A percentile compares a stretch with the other conserved stretches of the same genome.
These are phyloP conservation scores for Macrosteles quadrilineatus DNA, from an alignment of 1,140 invertebrate species.

Conservation along the genomic window DNA sequence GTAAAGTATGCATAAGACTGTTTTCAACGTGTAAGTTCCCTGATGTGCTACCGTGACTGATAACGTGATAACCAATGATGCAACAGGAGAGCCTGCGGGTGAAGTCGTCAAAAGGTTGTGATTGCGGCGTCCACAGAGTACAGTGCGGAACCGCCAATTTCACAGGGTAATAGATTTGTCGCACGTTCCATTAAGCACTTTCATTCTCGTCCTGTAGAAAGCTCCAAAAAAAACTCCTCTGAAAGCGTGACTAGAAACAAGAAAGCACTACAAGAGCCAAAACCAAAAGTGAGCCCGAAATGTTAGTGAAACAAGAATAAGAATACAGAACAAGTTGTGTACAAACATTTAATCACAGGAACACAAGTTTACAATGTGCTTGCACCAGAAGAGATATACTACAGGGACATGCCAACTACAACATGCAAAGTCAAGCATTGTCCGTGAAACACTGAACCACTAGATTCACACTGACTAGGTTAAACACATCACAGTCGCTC, in stretches of 20 bases:
- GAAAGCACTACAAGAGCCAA: slow-evolving; percentile 18
- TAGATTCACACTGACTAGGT: slow-evolving; percentile 12
- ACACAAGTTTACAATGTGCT: slow-evolving; percentile 25
- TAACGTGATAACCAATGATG: no score
- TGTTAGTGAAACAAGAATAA: slow-evolving; percentile 21
- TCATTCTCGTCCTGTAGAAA: slow-evolving; percentile 8
- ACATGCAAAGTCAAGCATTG: not conserved
- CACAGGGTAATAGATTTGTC: slow-evolving; percentile 11
- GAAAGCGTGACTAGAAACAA: not conserved
- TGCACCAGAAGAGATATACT: slow-evolving; percentile 8
- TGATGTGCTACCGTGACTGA: no score
- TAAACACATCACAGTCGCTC: slow-evolving; percentile 16
- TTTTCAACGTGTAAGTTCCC: no score
- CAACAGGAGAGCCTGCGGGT: no score
- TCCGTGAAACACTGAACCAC: not conserved
- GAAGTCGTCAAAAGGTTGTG: no score
- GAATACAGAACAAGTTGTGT: slow-evolving; percentile 10
- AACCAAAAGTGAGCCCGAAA: not conserved
- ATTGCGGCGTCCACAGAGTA: no score
- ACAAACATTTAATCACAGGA: slow-evolving; percentile 19
- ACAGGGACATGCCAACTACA: not conserved
- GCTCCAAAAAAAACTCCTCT: not conserved
- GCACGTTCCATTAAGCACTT: slow-evolving; percentile 9
- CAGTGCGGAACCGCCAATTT: not conserved
- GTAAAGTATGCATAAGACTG: no score